These are phyloP conservation scores for Caenorhabditis sp. DNA, from an alignment of 2,888 invertebrate genomes.

Conservation along the genomic window DNA sequence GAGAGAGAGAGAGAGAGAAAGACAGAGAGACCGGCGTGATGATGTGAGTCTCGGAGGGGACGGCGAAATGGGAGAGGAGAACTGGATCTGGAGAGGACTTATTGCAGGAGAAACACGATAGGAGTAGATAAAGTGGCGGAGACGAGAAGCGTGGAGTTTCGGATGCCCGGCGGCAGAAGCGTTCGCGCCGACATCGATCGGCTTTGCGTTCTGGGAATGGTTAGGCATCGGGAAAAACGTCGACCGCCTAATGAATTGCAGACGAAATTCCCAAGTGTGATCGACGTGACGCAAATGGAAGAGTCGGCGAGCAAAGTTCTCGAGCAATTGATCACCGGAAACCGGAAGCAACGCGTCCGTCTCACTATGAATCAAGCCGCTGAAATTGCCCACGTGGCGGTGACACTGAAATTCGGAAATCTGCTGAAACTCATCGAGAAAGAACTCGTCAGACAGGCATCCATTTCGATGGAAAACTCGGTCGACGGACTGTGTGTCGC, in stretches of 20 bases:
- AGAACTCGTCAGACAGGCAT: constrained; percentile 2
- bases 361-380: constrained; percentile 14
- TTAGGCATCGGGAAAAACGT: too few species aligned
- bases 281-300: constrained; percentile 23
- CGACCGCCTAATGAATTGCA: too few species aligned
- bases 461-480: constrained; percentile 17
- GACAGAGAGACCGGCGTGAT: constrained; percentile 7
- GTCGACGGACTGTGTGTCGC: constrained; percentile 30
- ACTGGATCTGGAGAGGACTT: constrained; percentile 6
- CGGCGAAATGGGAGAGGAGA: constrained; percentile 5
- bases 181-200: constrained; percentile 25
- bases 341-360: neutral
- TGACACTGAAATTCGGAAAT: constrained; percentile 15
- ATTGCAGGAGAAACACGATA: constrained; percentile 40
- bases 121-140: constrained; percentile 39
- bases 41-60: neutral
- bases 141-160: constrained; percentile 21
- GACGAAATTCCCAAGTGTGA: constrained; percentile 19
- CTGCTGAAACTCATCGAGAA: constrained; percentile 29
- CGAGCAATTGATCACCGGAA: constrained; percentile 15
- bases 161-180: constrained; percentile 19
- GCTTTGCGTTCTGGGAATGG: constrained; percentile 36
- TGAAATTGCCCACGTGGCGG: constrained; percentile 27
- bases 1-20: constrained; percentile 2
- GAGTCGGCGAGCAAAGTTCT: constrained; percentile 1